These are phyloP conservation scores for Ceriagrion tenellum DNA, from an alignment of 2,888 invertebrate species.

Conservation along the genomic window DNA sequence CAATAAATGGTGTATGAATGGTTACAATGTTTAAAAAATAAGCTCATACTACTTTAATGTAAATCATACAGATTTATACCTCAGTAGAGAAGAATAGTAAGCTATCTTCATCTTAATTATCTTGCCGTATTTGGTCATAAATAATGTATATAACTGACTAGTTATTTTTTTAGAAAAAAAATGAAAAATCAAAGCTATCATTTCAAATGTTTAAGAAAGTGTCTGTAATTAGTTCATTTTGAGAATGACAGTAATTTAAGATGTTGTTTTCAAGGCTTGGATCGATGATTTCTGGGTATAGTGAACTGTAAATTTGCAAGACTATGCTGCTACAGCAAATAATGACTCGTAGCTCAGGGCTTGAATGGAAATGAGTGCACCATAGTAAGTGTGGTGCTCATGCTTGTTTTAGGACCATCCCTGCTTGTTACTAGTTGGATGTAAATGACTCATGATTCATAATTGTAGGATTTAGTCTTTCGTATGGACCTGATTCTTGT, in stretches of 20 bases:
- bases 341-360: constrained; percentile 28
- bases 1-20: background rate
- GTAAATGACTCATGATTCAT: background rate
- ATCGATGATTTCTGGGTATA: background rate
- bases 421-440: background rate
- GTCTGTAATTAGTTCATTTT: constrained; percentile 46
- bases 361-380: background rate
- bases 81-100: constrained; percentile 48
- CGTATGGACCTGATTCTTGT: background rate
- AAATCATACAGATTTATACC: constrained; percentile 45
- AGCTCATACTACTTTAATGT: constrained; percentile 16
- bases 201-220: background rate
- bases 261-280: constrained; percentile 27
- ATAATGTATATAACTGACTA: constrained; percentile 16
- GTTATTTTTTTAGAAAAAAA: constrained; percentile 25
- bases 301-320: constrained; percentile 28
- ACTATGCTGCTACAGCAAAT: background rate
- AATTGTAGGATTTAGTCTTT: background rate
- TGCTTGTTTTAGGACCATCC: constrained; percentile 28
- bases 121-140: constrained; percentile 53
- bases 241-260: background rate
- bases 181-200: constrained; percentile 3
- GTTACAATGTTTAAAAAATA: background rate
- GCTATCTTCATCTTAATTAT: constrained; percentile 44
- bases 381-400: constrained; percentile 8